Evolutionary conservation across 1,140 invertebrate species (phyloP), one percentile per base, ranked within the genome.

Genomic region (Limonius californicus): DNA sequence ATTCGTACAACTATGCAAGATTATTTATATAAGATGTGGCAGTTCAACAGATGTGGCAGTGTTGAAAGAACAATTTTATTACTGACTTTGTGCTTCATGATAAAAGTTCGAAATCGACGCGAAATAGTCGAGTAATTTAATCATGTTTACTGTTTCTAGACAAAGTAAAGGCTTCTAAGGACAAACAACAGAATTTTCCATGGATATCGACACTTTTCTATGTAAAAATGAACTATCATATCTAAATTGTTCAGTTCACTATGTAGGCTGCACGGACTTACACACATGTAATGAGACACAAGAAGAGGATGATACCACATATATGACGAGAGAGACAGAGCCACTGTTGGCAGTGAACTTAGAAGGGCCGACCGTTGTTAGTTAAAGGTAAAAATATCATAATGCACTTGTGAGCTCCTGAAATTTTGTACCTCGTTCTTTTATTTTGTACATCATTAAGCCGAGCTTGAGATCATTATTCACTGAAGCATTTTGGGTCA

Each of bases 21-120:
- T 20, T 20, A 42, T 42, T 58, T 42, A 19, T 58, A 21, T 32
- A 20, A 42, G 35, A 42, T 19, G 35, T 68, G 72, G 72, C 72
- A 74, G 72, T 74, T 65, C 68, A 63, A 72, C 65, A 69, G 67
- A 64, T 67, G 72, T 74, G 73, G 73, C 73, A 75, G 73, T 75
- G 73, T 69, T 65, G 61, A 65, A 18, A 61, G 32, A 61, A n/a
- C 23, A 61, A 32, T 27, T 27, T 61, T 50, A 39, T 30, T 55
- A 20, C 20, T 4, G 19, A 23, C 9, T 3, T 61, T 61, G 43
- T 60, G 23, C 47, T 35, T 4, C 9, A 27, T 27, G 23, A 27
- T 27, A 27, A 27, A 27, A n/a, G n/a, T n/a, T n/a, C n/a, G n/a
- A n/a, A n/a, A n/a, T n/a, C n/a, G n/a, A n/a, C n/a, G n/a, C n/a